These are phyloP conservation scores for Celastrina argiolus DNA, from an alignment of 2,888 invertebrate genomes.

Conservation along the genomic window DNA sequence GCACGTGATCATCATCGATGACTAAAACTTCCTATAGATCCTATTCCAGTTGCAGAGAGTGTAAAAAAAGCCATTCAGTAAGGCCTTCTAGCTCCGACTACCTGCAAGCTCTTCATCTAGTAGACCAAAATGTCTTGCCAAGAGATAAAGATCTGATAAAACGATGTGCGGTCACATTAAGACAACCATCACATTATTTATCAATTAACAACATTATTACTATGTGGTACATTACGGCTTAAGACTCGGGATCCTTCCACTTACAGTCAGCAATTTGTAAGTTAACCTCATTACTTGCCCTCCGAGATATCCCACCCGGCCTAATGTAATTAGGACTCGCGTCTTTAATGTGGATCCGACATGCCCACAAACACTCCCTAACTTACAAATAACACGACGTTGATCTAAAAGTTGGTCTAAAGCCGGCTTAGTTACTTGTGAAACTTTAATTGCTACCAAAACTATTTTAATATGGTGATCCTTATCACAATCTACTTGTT, in stretches of 20 bases:
- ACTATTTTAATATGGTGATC: slow-evolving; percentile 21
- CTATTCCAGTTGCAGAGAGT: too few relatives aligned
- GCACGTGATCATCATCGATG: too few relatives aligned
- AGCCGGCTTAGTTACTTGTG: slow-evolving; percentile 12
- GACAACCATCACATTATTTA: neutral
- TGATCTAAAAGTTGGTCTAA: slow-evolving; percentile 19
- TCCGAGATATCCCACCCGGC: neutral
- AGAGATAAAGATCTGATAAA: neutral
- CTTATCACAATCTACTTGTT: slow-evolving; percentile 5
- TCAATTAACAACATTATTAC: neutral
- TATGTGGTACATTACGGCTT: neutral
- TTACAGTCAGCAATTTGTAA: neutral
- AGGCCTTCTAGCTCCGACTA: too few relatives aligned
- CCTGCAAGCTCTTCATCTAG: neutral
- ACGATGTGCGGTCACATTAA: too few relatives aligned
- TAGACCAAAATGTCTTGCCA: neutral
- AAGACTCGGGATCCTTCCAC: neutral
- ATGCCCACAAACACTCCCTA: slow-evolving; percentile 13
- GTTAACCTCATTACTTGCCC: neutral
- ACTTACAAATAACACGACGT: slow-evolving; percentile 18
- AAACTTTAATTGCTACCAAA: slow-evolving; percentile 20
- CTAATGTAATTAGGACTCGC: slow-evolving; percentile 8
- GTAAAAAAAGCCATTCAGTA: too few relatives aligned
- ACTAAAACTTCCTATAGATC: too few relatives aligned
- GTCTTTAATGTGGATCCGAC: slow-evolving; percentile 16